A percentile compares a stretch with the other conserved stretches of the same genome.
Conservation (phyloP, 2,797 vertebrate genomes). For the Fistularia commersonii region DNA sequence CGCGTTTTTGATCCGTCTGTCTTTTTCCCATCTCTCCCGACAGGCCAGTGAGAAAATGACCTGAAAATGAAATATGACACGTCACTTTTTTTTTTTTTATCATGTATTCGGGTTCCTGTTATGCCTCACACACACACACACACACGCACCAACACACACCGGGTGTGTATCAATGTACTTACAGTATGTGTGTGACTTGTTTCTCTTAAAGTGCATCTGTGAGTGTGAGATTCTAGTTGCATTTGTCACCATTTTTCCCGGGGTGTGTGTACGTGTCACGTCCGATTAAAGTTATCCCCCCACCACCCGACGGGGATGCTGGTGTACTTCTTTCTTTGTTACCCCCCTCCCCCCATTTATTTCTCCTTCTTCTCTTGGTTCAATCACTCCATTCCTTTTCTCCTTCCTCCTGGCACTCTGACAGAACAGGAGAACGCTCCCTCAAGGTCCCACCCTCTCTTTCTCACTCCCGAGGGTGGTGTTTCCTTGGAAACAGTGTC, state of each 20-base stretch:
- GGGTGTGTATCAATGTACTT: constrained; percentile 12
- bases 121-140: background rate
- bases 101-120: constrained; percentile 33
- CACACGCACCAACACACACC: background rate
- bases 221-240: constrained; percentile 48
- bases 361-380: constrained; percentile 38
- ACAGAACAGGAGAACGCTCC: constrained; percentile 73
- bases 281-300: constrained; percentile 78
- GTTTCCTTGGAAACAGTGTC: constrained; percentile 83
- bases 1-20: too few relatives aligned
- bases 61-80: constrained; percentile 43
- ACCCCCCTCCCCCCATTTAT: constrained; percentile 15
- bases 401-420: constrained; percentile 68
- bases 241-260: constrained; percentile 61
- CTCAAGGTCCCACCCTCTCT: constrained; percentile 72
- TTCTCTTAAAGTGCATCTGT: constrained; percentile 33
- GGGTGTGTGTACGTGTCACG: constrained; percentile 63
- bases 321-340: constrained; percentile 45
- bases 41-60: constrained; percentile 27
- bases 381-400: constrained; percentile 60
- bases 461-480: constrained; percentile 69
- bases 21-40: background rate
- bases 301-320: constrained; percentile 46
- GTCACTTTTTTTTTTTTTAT: constrained; percentile 41
- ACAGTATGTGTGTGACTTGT: constrained; percentile 37